Evolutionary conservation across 1,140 invertebrate genomes (phyloP), one percentile per base, ranked within the genome.

Genomic region (Polyergus mexicanus): DNA sequence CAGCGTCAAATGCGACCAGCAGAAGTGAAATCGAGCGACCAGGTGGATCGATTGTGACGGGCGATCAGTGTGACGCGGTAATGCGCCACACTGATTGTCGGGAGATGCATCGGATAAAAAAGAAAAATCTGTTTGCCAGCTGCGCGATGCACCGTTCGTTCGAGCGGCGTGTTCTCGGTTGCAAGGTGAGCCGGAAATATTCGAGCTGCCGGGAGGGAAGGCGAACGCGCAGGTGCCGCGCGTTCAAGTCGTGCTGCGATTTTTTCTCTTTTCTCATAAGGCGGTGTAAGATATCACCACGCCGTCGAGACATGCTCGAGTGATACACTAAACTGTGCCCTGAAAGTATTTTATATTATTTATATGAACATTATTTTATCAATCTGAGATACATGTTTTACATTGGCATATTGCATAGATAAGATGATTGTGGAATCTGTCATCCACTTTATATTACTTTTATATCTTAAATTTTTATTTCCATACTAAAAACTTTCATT

Each of bases 171-270:
- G 38, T 65, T 41, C 58, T 56, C 76, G 41, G 58, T 3, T 38
- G 69, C 66, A 86, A 86, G 77, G 77, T 72, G 85, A 83, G 58
- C 58, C 77, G 85, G 60, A 86, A 66, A 86, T 83, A 83, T 86
- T 83, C 56, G 68, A 38, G 68, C 63, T 62, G 85, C 41, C 54
- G 35, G 11, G 58, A 44, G 68, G 11, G 60, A 66, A 54, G 58
- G 28, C 77, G n/a, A 54, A 54, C 47, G 63, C 54, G 76, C 85
- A 86, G 85, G 85, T 86, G 85, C 44, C 58, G 8, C 1, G 44
- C 28, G 56, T 38, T 44, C 56, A 19, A 81, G 41, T 68, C 35
- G 16, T 25, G 51, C 62, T 58, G 62, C 32, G 11, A 47, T 6
- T 51, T 51, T 51, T 51, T 51, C 44, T 68, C 28, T 78, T 32